Percentiles rank a stretch among this genome's conserved stretches.
These are phyloP conservation scores for Caerostris extrusa DNA, from an alignment of 1,140 invertebrate species.

Conservation along the genomic window DNA sequence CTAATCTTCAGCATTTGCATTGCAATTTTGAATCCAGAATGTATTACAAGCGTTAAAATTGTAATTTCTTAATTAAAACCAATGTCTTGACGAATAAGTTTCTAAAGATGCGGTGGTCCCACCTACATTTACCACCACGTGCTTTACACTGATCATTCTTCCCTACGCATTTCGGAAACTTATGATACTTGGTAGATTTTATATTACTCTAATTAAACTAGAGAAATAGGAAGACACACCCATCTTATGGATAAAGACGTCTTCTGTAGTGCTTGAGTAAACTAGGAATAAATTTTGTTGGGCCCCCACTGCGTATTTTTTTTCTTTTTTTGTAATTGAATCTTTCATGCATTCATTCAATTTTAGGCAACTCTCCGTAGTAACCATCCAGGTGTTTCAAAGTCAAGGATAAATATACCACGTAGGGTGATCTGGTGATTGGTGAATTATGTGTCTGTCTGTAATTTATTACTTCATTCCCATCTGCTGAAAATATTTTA, in stretches of 20 bases:
- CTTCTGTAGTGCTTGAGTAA: not conserved
- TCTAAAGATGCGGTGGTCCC: slow-evolving; percentile 1
- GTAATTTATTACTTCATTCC: slow-evolving; percentile 6
- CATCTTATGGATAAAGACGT: slow-evolving; percentile 16
- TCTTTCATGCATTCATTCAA: slow-evolving; percentile 3
- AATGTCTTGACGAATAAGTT: not conserved
- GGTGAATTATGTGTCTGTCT: slow-evolving; percentile 39
- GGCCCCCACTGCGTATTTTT: not conserved
- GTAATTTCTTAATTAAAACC: not conserved
- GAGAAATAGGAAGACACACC: not conserved
- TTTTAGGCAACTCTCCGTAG: not conserved
- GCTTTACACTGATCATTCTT: not conserved
- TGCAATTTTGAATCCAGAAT: not conserved
- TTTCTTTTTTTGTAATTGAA: slow-evolving; percentile 13
- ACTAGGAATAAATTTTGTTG: not conserved
- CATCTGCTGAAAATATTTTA: not conserved
- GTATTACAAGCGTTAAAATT: not conserved
- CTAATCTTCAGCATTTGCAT: not conserved
- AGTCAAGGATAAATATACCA: slow-evolving; percentile 23
- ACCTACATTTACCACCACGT: not conserved
- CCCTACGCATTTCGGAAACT: not conserved
- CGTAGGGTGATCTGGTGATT: not conserved
- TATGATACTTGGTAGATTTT: slow-evolving; percentile 26
- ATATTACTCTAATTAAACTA: slow-evolving; percentile 58
- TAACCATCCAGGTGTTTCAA: slow-evolving; percentile 9